Evolutionary conservation across 2,888 invertebrate genomes (phyloP), one percentile per base, ranked within the genome.

Genomic region (Gymnoscelis rufifasciata): DNA sequence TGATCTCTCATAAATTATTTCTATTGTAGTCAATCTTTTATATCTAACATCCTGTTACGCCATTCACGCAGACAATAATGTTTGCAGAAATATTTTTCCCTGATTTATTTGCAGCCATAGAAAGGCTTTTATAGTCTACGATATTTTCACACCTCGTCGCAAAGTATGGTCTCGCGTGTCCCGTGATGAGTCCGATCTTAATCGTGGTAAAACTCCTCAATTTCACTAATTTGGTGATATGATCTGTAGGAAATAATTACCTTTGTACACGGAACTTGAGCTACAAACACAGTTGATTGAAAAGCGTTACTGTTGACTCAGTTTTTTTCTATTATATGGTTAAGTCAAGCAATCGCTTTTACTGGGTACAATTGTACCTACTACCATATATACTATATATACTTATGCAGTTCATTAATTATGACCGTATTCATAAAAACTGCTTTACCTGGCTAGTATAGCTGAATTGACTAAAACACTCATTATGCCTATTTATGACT

Each of bases 221-320:
- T 78, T 75, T 74, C 63, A 62, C 67, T 67, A 68, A 70, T 75
- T 71, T 59, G 62, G 60, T 64, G 78, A 79, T 80, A 75, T 59
- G 62, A 79, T 78, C 74, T 67, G 49, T 51, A 57, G 58, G 36
- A 43, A 59, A 61, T 79, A 79, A 82, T 78, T 68, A 70, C 52
- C 53, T 53, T 57, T 47, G 56, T 66, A 64, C 77, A 78, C 73
- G 78, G 55, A 51, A 75, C 59, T 52, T 27, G 14, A 31, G 40
- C 54, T 66, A 61, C 8, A 61, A n/a, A n/a, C n/a, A n/a, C n/a
- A 61, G 47, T 61, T 19, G 5, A 19, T 19, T 19, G 2, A 19
- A 19, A 19, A 19, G 19, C 19, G 19, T 19, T 3, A 19, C 19
- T 19, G 5, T 19, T 19, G 19, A 19, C 19, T 5, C 19, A 19